These are phyloP conservation scores for Clusia tigrina DNA, from an alignment of 2,888 invertebrate genomes.

Conservation along the genomic window DNA sequence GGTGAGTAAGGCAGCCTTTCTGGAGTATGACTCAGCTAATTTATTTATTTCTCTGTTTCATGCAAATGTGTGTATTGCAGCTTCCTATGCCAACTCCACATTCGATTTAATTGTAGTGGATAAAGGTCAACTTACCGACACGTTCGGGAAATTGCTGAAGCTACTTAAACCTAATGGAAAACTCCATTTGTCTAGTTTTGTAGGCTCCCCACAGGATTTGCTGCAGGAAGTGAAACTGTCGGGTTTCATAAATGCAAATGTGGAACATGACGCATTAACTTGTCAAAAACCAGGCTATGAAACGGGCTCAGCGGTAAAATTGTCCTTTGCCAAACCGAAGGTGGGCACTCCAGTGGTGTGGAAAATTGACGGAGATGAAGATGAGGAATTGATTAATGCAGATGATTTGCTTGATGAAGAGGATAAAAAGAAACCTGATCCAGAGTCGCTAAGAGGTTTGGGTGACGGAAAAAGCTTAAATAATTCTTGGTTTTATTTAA, in stretches of 20 bases:
- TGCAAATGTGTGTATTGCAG: constrained; percentile 57
- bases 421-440: constrained; percentile 88
- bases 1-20: no score
- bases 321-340: constrained; percentile 61
- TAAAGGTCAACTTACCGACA: constrained; percentile 56
- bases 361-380: constrained; percentile 70
- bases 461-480: neutral
- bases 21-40: constrained; percentile 43
- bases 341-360: constrained; percentile 68
- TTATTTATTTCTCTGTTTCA: constrained; percentile 17
- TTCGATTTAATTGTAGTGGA: constrained; percentile 69
- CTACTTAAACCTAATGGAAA: constrained; percentile 72
- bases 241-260: constrained; percentile 68
- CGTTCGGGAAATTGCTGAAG: constrained; percentile 69
- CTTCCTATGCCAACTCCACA: constrained; percentile 68
- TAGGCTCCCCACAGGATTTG: constrained; percentile 59
- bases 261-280: constrained; percentile 56
- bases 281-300: constrained; percentile 77
- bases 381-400: constrained; percentile 81
- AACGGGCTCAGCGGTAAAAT: constrained; percentile 72
- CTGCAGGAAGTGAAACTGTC: constrained; percentile 69
- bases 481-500: constrained; percentile 25
- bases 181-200: constrained; percentile 67
- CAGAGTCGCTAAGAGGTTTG: constrained; percentile 80
- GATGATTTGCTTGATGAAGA: constrained; percentile 89